These are phyloP conservation scores for Buteo buteo DNA, from an alignment of 2,113 vertebrate genomes.

Conservation along the genomic window DNA sequence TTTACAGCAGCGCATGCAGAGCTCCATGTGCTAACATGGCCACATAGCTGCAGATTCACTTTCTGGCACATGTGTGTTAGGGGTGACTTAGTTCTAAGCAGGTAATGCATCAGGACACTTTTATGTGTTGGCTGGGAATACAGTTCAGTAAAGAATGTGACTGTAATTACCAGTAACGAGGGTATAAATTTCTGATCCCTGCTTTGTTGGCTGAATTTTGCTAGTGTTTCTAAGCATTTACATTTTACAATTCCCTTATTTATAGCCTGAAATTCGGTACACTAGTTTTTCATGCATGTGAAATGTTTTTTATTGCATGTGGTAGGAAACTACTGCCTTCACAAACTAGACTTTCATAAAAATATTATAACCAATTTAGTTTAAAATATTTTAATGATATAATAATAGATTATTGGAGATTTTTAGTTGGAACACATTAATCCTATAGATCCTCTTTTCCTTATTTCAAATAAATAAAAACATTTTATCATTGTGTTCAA, in stretches of 20 bases:
- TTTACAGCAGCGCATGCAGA: slow-evolving; percentile 12
- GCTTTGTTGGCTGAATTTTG: slow-evolving; percentile 49
- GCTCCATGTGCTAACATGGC: neutral
- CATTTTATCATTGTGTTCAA: neutral
- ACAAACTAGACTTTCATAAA: neutral
- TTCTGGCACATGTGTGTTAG: neutral
- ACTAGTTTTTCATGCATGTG: slow-evolving; percentile 28
- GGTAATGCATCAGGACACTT: slow-evolving; percentile 53
- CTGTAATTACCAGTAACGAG: slow-evolving; percentile 65
- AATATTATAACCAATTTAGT: neutral
- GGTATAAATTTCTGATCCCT: slow-evolving; percentile 53
- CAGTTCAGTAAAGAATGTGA: slow-evolving; percentile 43
- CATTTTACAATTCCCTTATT: slow-evolving; percentile 61
- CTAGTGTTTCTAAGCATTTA: slow-evolving; percentile 44
- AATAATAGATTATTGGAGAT: neutral
- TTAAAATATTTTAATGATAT: slow-evolving; percentile 10
- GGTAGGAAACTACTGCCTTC: neutral
- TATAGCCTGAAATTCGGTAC: slow-evolving; percentile 40
- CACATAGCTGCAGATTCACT: neutral
- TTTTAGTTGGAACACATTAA: neutral
- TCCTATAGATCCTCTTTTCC: neutral
- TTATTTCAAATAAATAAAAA: neutral
- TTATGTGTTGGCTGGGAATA: slow-evolving; percentile 55
- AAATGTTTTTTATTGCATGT: slow-evolving; percentile 40
- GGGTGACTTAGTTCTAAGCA: slow-evolving; percentile 32